phyloP scores from a whole-genome alignment of 2,113 vertebrate species.

The Pseudorectes ferrugineus region DNA sequence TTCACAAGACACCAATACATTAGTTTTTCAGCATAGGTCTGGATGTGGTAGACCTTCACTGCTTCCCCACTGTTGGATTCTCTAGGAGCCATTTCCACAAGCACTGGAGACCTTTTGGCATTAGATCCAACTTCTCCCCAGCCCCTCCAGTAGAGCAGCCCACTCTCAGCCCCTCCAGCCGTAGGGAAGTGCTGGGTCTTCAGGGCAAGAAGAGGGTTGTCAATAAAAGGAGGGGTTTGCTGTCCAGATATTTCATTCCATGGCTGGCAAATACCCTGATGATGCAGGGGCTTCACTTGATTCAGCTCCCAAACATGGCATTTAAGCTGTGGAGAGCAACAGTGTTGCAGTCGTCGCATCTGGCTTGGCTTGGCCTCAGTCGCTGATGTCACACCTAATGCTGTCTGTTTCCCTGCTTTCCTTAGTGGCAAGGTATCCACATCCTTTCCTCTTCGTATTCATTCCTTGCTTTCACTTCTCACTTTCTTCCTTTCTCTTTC shows the following conservation, averaged over 20 bases:
- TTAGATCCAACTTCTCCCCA: background rate
- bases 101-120: background rate
- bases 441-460: background rate
- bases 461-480: background rate
- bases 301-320: background rate
- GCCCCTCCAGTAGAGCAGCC: background rate
- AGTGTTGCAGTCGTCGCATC: background rate
- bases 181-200: background rate
- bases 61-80: background rate
- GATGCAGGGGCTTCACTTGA: background rate
- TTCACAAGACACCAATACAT: background rate
- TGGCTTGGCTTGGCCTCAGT: background rate
- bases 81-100: background rate
- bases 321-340: background rate
- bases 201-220: background rate
- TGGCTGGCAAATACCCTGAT: background rate
- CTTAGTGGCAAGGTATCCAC: background rate
- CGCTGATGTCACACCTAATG: background rate
- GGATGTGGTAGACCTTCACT: background rate
- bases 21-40: background rate
- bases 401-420: background rate
- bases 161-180: accelerated
- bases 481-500: background rate
- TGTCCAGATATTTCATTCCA: background rate
- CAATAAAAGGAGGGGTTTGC: background rate